Evolutionary conservation across 2,113 vertebrate species (phyloP).

Genomic region (Drymodes brunneopygia): DNA sequence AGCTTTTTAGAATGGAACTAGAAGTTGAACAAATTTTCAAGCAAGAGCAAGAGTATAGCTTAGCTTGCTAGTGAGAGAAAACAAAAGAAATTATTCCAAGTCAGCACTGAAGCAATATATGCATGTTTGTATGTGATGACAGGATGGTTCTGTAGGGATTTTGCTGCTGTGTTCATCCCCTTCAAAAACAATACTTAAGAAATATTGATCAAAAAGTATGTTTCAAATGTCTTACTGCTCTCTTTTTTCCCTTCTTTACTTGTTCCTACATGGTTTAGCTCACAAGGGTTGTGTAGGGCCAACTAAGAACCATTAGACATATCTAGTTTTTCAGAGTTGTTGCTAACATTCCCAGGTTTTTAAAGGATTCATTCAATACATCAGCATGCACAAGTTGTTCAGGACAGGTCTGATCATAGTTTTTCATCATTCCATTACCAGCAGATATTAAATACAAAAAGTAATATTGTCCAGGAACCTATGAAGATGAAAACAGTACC

Average conservation of each 20-base stretch:
- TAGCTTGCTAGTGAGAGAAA: not conserved
- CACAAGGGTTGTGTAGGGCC: not conserved
- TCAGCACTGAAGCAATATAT: rapidly evolving
- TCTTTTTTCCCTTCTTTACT: not conserved
- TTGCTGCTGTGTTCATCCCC: not conserved
- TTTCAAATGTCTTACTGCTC: not conserved
- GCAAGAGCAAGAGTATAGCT: not conserved
- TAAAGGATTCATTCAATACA: not conserved
- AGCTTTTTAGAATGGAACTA: not conserved
- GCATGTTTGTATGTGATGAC: not conserved
- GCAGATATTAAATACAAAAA: not conserved
- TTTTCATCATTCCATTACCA: not conserved
- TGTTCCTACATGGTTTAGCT: not conserved
- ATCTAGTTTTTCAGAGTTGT: not conserved
- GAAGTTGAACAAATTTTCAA: not conserved
- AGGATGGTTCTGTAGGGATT: not conserved
- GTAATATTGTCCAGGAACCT: not conserved
- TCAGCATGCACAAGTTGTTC: not conserved
- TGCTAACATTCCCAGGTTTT: not conserved
- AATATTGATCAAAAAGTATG: not conserved
- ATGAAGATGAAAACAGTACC: not conserved
- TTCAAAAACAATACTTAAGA: not conserved
- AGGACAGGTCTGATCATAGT: not conserved
- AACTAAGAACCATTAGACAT: not conserved
- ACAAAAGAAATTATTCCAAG: not conserved